Evolutionary conservation across 1,140 invertebrate genomes (phyloP), one percentile per base, ranked within the genome.

Genomic region (Drosophila sulfurigaster): DNA sequence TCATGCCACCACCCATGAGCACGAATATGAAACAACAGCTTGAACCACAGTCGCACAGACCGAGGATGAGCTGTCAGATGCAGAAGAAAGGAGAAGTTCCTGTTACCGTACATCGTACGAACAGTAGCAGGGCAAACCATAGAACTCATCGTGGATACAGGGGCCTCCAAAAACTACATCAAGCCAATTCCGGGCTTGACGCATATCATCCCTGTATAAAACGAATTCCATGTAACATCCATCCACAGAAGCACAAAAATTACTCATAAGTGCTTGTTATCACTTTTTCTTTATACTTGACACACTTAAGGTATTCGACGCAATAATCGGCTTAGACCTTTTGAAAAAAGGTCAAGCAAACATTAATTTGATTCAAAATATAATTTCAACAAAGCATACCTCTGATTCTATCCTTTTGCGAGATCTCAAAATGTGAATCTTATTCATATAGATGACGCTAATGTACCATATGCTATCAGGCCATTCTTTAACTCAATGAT

Each of bases 161-260:
- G 59, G 3, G 45, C 45, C n/a, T 54, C 10, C 4, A 54, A 65
- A 60, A n/a, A n/a, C n/a, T n/a, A n/a, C n/a, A n/a, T n/a, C n/a
- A n/a, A 60, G 15, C 43, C 25, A n/a, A 2, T 41, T 7, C 4
- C 56, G 25, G 15, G 41, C 20, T 25, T 43, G 16, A 43, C 43
- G n/a, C 13, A 58, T 35, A 43, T 58, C 16, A 38, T 16, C 13
- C 30, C 52, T 10, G 52, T 56, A 15, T 5, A 16, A 38, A 13
- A 32, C 30, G n/a, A 13, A 56, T 43, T 38, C 10, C 2, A n/a
- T n/a, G n/a, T n/a, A n/a, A n/a, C n/a, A n/a, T n/a, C n/a, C n/a
- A n/a, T n/a, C n/a, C n/a, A n/a, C n/a, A n/a, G n/a, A n/a, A n/a
- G n/a, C n/a, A n/a, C n/a, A n/a, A n/a, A n/a, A 54, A 35, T 32